Conservation (phyloP, 2,888 invertebrate genomes). For the Cryptophagus acutangulus region DNA sequence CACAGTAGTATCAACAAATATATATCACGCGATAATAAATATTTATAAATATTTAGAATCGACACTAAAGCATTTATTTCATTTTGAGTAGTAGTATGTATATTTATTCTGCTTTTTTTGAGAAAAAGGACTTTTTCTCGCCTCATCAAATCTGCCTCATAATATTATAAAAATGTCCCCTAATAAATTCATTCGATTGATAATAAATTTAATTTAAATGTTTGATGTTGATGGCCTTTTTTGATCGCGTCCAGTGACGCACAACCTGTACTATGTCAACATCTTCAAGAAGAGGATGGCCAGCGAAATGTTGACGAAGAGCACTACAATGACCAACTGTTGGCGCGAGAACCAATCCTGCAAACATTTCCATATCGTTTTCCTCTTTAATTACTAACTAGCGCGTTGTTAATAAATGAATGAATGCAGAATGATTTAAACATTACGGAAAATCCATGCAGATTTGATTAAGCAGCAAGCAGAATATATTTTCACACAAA, state of each 20-base stretch:
- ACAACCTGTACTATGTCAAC: slow-evolving; percentile 79
- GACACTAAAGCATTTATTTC: too few species aligned
- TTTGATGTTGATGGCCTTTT: slow-evolving; percentile 9
- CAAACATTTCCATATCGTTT: slow-evolving; percentile 42
- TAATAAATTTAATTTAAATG: neutral
- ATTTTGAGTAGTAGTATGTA: too few species aligned
- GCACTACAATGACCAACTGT: slow-evolving; percentile 88
- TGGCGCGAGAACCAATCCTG: slow-evolving; percentile 97
- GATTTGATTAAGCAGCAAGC: too few species aligned
- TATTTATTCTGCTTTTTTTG: too few species aligned
- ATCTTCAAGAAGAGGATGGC: slow-evolving; percentile 94
- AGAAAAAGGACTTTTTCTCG: too few species aligned
- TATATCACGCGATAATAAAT: slow-evolving; percentile 31
- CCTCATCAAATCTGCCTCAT: too few species aligned
- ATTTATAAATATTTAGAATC: slow-evolving; percentile 6
- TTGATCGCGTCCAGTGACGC: slow-evolving; percentile 34
- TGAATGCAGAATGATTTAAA: too few species aligned
- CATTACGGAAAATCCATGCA: too few species aligned
- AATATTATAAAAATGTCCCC: neutral
- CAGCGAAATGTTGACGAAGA: slow-evolving; percentile 90
- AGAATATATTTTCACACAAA: too few species aligned
- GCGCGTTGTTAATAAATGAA: too few species aligned
- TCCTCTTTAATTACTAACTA: too few species aligned
- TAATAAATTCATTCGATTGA: slow-evolving; percentile 13
- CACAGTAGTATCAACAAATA: slow-evolving; percentile 37